Base-by-base conservation (phyloP, 2,113 vertebrate genomes). In the Notarius quadriscutis region DNA sequence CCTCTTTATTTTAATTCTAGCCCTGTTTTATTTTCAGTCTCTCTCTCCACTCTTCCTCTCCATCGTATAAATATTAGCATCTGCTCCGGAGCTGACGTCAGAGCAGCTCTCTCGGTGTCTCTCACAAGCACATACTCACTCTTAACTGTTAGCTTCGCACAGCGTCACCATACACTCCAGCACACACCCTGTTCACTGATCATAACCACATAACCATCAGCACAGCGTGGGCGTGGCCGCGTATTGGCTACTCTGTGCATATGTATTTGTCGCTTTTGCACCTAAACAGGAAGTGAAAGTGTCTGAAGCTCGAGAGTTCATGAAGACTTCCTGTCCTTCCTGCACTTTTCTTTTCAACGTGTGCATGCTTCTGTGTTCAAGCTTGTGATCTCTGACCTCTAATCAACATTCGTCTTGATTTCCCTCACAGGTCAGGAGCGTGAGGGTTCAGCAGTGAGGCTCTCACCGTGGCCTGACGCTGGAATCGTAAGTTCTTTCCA, bases 401-500 rank as follows among this genome's bases (percentile, higher is more conserved):
- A 57, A 79, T 20, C 17, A 18, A 30, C 18, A 7, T 58, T 11
- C 7, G 18, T 22, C 53, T 80, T 0, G 78, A 41, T 80, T 27
- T 58, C 34, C 53, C 25, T 80, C 20, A 17, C 53, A 62, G 83
- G 22, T 58, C 53, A 48, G 67, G 34, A 50, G 34, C 0, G 7
- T 65, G 41, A 51, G 74, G 25, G 74, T 79, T 41, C 30, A 53
- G 62, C 62, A 83, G 81, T 27, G 62, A 83, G 62, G 81, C 62
- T 67, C 78, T 60, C 83, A 17, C 83, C 48, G 85, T 78, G 84
- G 83, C 79, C 83, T 87, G 83, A 83, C 71, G 27, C 62, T 30
- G 84, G 87, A 90, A 71, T 89, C 87, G 89, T 90, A 88, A 87
- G 89, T 90, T 1, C 15, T 17, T 63, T 0, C n/a, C 27, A 20